Base-by-base conservation (phyloP, 2,888 invertebrate species). In the Emmelina monodactyla region DNA sequence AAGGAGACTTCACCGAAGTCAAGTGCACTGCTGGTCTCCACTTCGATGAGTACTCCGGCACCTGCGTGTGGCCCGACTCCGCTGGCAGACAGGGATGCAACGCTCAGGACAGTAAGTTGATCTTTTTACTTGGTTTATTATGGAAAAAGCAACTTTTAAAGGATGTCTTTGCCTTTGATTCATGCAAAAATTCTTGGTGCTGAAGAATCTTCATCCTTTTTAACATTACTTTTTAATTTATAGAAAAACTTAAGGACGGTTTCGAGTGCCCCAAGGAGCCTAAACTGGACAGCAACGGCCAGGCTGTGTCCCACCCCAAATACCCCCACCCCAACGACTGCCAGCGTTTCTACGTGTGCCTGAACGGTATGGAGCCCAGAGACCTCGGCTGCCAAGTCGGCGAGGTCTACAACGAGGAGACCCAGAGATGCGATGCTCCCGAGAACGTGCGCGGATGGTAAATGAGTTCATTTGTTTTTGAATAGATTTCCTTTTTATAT, bases 361-460 rank as follows among this genome's bases (percentile, higher is more conserved):
- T 94, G 50, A 93, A 90, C 63, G 92, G 91, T 10, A 82, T 88
- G 16, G 92, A 90, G 48, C 93, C 94, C n/a, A 85, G 94, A 43
- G 91, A 92, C 62, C 85, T 92, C 43, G 92, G 92, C 19, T 94
- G 94, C 73, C 85, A 86, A 55, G 85, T 87, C 35, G 93, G 94
- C 39, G 91, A 91, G 59, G 95, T 94, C n/a, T 95, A 94, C 83
- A 94, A 95, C 59, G 92, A 93, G 46, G 88, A 88, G 44, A 73
- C 85, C 1, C 89, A 91, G 68, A 86, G 85, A 61, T 95, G 95
- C 65, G 94, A 94, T 62, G 87, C 91, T 1, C 94, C 94, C 19
- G 92, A 94, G 72, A 94, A 94, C 66, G 94, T 94, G 35, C 83
- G 88, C 49, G 93, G 92, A 83, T 94, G 94, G 92, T 92, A 58